Conservation (phyloP, 2,888 invertebrate species). For the Xestia ashworthii region DNA sequence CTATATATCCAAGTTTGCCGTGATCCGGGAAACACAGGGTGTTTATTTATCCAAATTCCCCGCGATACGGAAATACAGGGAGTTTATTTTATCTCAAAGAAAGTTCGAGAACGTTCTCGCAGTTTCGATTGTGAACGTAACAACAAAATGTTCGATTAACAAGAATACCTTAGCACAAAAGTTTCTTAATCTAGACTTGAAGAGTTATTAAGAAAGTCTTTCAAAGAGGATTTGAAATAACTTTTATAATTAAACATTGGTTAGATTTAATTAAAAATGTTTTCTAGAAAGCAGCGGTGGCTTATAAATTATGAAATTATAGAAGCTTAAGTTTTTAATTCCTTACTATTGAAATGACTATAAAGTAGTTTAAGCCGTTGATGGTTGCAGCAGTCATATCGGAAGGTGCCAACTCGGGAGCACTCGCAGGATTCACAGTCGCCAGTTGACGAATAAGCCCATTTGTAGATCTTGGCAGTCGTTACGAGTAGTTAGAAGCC, state of each 20-base stretch:
- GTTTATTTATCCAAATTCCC: constrained; percentile 1
- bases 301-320: neutral
- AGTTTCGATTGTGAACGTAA: neutral
- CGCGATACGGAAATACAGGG: neutral
- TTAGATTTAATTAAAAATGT: neutral
- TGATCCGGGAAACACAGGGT: neutral
- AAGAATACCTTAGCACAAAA: constrained; percentile 1
- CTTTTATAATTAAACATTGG: constrained; percentile 23
- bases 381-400: neutral
- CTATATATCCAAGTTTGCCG: constrained; percentile 23
- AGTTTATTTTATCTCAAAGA: constrained; percentile 7
- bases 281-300: neutral
- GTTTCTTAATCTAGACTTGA: constrained; percentile 25
- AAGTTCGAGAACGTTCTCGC: neutral
- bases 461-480: neutral
- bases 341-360: neutral
- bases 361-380: neutral
- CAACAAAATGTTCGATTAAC: constrained; percentile 2
- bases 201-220: constrained; percentile 8
- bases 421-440: no score
- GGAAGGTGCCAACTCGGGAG: no score
- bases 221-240: neutral
- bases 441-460: no score
- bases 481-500: neutral
- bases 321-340: neutral